Evolutionary conservation across 2,113 vertebrate species (phyloP), one percentile per base, ranked within the genome.

Genomic region (Larimichthys polyactis): DNA sequence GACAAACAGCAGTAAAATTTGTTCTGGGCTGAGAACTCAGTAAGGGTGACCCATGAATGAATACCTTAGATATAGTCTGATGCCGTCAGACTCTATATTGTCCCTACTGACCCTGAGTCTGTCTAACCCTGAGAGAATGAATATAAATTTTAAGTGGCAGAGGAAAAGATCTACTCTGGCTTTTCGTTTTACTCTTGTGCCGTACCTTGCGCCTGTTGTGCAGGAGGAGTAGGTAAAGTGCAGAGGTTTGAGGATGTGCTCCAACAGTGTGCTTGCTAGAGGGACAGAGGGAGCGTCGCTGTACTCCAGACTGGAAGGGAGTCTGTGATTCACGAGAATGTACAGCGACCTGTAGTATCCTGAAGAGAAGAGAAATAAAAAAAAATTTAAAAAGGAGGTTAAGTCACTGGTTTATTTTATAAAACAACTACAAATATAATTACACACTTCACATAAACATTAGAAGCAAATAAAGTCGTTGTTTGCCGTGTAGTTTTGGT

Each of bases 191-290:
- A 44, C 19, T 51, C 20, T 12, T 10, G 4, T 46, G 11, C 60
- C 59, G 40, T 95, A 99, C 98, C 98, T 98, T 91, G 97, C 96
- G 88, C 96, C 96, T 86, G 95, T 95, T 90, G 97, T 95, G 91
- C 98, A 99, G 93, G 98, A 99, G 95, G 90, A 95, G 94, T 98
- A 99, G 4, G 94, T 98, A 98, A 99, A 99, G 97, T 99, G 97
- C 97, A 99, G 95, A 87, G 98, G 98, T 91, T 97, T 99, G 85
- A 99, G 93, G 87, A 97, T 96, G 96, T 99, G 97, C 94, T 99
- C 97, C 93, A 99, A 94, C 92, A 99, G 94, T 92, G 96, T 96
- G 94, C 97, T 97, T 93, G 98, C 98, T 90, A 99, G 92, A 82
- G 97, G 97, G 89, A 98, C 94, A 92, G 96, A 96, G 79, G 96